A percentile compares a stretch with the other conserved stretches of the same genome.
phyloP scores from a whole-genome alignment of 2,888 invertebrate species.

The Ceraclea dissimilis region DNA sequence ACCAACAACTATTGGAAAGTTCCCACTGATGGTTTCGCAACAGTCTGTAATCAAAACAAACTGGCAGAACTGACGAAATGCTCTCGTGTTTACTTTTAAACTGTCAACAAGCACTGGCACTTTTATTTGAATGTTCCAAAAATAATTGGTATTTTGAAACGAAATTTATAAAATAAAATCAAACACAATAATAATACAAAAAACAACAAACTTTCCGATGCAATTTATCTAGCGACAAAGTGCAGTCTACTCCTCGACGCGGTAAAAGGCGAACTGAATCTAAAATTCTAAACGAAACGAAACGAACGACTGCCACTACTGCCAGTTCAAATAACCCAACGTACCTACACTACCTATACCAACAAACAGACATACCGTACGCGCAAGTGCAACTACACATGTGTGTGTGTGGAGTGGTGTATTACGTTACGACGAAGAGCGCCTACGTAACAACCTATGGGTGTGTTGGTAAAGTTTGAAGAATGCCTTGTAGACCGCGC shows the following conservation, averaged over 20 bases:
- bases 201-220: background rate
- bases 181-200: background rate
- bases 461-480: slow-evolving; percentile 5
- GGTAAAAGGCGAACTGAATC: slow-evolving; percentile 18
- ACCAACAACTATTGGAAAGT: slow-evolving; percentile 22
- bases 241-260: slow-evolving; percentile 2
- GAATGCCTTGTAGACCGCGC: too few relatives aligned
- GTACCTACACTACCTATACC: too few relatives aligned
- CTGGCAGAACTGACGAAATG: slow-evolving; percentile 6
- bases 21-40: slow-evolving; percentile 20
- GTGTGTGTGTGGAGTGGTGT: slow-evolving; percentile 10
- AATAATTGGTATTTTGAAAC: background rate
- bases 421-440: slow-evolving; percentile 16
- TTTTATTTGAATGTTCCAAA: background rate
- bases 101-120: background rate
- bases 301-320: slow-evolving; percentile 9
- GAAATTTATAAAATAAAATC: background rate
- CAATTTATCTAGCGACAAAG: background rate
- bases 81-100: background rate
- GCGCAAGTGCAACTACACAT: slow-evolving; percentile 23
- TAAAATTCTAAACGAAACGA: too few relatives aligned
- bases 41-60: slow-evolving; percentile 20
- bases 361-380: slow-evolving; percentile 15
- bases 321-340: slow-evolving; percentile 21
- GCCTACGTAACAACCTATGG: slow-evolving; percentile 18